Percentiles rank a stretch among this genome's conserved stretches.
phyloP scores from a whole-genome alignment of 2,113 vertebrate genomes.

The Rhizomys pruinosus region DNA sequence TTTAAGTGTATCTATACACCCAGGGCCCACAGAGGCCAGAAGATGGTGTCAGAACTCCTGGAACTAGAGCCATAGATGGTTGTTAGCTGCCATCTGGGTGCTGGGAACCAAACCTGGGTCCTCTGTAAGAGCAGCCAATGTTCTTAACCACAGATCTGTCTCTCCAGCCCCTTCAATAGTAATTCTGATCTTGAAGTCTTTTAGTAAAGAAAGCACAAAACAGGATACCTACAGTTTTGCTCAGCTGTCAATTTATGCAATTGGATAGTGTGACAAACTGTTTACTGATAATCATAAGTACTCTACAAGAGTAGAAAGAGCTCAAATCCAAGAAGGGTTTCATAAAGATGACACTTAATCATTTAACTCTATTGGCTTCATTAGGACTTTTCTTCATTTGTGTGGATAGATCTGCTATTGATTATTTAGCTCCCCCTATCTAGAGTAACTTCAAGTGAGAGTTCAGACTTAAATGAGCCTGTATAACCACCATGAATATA shows the following conservation, averaged over 20 bases:
- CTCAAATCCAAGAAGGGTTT: background rate
- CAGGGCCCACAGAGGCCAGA: too few relatives aligned
- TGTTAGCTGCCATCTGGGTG: too few relatives aligned
- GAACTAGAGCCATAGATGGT: too few relatives aligned
- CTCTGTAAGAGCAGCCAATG: too few relatives aligned
- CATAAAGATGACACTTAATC: background rate
- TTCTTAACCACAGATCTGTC: too few relatives aligned
- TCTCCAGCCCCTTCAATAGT: too few relatives aligned
- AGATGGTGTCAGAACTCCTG: too few relatives aligned
- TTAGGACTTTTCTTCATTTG: conserved; percentile 41
- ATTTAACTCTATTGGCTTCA: conserved; percentile 18
- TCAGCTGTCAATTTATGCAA: background rate
- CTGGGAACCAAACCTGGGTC: too few relatives aligned
- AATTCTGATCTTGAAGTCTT: conserved; percentile 6
- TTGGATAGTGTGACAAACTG: background rate
- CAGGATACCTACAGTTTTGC: background rate
- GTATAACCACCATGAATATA: background rate
- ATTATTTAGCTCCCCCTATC: background rate
- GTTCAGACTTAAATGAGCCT: background rate
- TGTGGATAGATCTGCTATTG: background rate
- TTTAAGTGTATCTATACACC: too few relatives aligned
- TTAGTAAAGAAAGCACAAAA: conserved; percentile 18
- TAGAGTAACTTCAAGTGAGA: background rate
- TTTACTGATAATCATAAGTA: background rate
- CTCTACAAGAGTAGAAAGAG: background rate